Conservation (phyloP, 2,888 invertebrate species). For the Acanthoscelides obtectus region DNA sequence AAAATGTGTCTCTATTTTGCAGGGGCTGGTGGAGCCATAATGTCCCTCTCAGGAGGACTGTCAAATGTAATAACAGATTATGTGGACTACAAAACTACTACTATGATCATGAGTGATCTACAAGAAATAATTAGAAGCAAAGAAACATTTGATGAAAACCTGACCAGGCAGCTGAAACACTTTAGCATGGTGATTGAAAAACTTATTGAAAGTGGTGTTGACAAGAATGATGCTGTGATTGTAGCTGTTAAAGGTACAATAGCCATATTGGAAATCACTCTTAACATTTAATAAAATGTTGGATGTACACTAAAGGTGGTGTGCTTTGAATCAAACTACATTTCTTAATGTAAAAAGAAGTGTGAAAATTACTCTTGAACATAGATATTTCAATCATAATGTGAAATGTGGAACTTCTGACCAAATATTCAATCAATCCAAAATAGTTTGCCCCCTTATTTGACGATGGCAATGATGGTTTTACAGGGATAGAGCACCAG, state of each 20-base stretch:
- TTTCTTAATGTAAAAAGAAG: too few species aligned
- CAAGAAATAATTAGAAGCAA: conserved; percentile 22
- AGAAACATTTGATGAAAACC: conserved; percentile 25
- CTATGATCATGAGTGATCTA: conserved; percentile 26
- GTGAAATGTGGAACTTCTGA: too few species aligned
- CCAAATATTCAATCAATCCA: too few species aligned
- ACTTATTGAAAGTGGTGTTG: conserved; percentile 21
- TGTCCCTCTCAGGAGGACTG: conserved; percentile 28
- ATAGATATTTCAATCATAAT: too few species aligned
- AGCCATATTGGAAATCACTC: too few species aligned
- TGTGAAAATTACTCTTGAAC: too few species aligned
- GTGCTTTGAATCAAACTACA: too few species aligned
- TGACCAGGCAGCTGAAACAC: conserved; percentile 22
- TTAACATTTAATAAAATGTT: too few species aligned
- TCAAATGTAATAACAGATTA: conserved; percentile 27
- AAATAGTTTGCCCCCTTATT: too few species aligned
- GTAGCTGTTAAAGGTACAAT: conserved; percentile 24
- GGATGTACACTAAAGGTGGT: too few species aligned
- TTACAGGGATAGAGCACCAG: too few species aligned
- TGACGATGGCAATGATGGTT: too few species aligned
- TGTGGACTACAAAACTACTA: conserved; percentile 25
- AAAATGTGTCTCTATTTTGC: conserved; percentile 9
- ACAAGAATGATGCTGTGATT: conserved; percentile 23
- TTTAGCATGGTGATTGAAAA: conserved; percentile 24
- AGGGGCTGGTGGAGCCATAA: conserved; percentile 28